Evolutionary conservation across 2,797 vertebrate species (phyloP), one percentile per base, ranked within the genome.

Genomic region (Spinus olivaceus): DNA sequence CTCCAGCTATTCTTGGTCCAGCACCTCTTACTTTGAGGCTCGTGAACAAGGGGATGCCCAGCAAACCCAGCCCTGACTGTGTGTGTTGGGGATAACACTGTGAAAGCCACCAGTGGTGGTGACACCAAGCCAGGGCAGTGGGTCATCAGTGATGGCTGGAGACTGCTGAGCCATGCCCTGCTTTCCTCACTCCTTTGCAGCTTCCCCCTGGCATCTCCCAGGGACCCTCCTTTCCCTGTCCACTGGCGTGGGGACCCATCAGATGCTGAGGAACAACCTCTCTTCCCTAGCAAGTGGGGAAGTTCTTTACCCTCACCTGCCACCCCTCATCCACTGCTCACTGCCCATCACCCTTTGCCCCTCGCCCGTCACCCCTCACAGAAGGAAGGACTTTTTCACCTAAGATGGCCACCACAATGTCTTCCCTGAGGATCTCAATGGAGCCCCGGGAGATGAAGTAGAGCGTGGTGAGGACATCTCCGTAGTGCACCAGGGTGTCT

Each of bases 391-490:
- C 57, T 25, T 77, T 74, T 97, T 97, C 94, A 99, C 99, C 99
- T 96, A 99, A 93, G 91, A 99, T 99, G 96, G 99, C 99, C 97
- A 99, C 99, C 60, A 99, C 99, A 90, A 99, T 98, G 35, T 99
- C 99, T 8, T 99, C 98, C 54, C 98, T 97, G 35, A 99, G 98
- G 88, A 99, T 99, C 97, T 99, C 99, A 8, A 99, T 99, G 88
- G 99, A 99, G 47, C 99, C 99, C 13, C 99, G 98, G 65, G 99
- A 99, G 97, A 99, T 99, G 98, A 99, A 99, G 97, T 99, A 99
- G 80, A 99, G 98, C 0, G 99, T 99, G 25, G 99, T 99, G 90
- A 99, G 98, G 74, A 99, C 98, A 61, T 99, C 99, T 14, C 99
- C 99, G 0, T 98, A 98, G 98, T 99, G 99, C 94, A 99, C 99